Evolutionary conservation across 1,140 invertebrate genomes (phyloP), one percentile per base, ranked within the genome.

Genomic region (Wiebesia pumilae): DNA sequence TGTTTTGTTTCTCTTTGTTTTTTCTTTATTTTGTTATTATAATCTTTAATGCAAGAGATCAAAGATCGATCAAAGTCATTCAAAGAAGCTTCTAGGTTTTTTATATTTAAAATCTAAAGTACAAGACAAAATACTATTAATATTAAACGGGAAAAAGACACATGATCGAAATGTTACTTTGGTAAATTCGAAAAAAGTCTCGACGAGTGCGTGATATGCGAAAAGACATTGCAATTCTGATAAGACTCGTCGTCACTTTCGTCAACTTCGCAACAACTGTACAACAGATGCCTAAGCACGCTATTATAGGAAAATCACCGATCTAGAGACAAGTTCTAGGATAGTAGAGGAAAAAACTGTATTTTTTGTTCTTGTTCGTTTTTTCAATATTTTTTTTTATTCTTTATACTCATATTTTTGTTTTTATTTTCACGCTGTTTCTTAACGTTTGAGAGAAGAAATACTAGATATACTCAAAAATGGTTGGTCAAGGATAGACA

Each of bases 341-440:
- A 87, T 87, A 87, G 85, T 87, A 87, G 85, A 87, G 81, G 81
- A 83, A 87, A 86, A 86, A 87, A 81, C 40, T 40, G 79, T 71
- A 24, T 85, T 38, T 71, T 58, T 81, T 75, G 38, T 75, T 75
- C 27, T 75, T 43, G 6, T 75, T 75, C 71, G 38, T 12, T 69
- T 47, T 27, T 38, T 80, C 30, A 58, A 35, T 38, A 47, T 81
- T 58, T 86, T 77, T n/a, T n/a, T n/a, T 78, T 58, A 7, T 75
- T 83, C 1, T 73, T 40, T 38, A 40, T 40, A 73, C 30, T 73
- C 4, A 3, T 14, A 33, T 73, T 73, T 27, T 75, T n/a, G 24
- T 75, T 75, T 75, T 79, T 83, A 43, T 62, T 75, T 65, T 75
- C 12, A 19, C 38, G 47, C 7, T 73, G 1, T 73, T 83, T 43